phyloP scores from a whole-genome alignment of 1,140 invertebrate species.

The Zaprionus africanus region DNA sequence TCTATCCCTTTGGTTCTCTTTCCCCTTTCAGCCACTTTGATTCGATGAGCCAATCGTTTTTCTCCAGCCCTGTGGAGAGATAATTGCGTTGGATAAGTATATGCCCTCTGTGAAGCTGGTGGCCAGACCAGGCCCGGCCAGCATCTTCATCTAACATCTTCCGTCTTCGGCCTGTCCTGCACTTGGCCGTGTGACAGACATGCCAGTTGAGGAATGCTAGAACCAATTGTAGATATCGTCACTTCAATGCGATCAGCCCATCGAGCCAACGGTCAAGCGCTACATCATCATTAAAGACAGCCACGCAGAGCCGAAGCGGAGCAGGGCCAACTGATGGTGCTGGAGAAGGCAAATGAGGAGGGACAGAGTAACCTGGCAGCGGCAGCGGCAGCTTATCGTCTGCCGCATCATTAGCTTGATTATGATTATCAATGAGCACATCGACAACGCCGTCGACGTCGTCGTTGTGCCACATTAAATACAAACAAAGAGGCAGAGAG shows the following conservation, averaged over 20 bases:
- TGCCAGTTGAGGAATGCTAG: conserved; percentile 52
- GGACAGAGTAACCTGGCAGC: conserved; percentile 2
- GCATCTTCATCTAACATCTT: conserved; percentile 9
- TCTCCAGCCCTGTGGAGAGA: conserved; percentile 47
- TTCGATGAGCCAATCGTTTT: conserved; percentile 74
- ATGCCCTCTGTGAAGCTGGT: background rate
- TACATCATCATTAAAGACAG: conserved; percentile 67
- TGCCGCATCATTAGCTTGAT: conserved; percentile 81
- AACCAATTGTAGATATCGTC: conserved; percentile 68
- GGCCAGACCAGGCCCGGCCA: background rate
- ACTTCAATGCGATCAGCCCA: conserved; percentile 54
- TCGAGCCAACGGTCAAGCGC: conserved; percentile 33
- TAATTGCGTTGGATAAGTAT: conserved; percentile 74
- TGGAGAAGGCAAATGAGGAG: background rate
- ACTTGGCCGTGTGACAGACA: conserved; percentile 26
- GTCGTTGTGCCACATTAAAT: conserved; percentile 51
- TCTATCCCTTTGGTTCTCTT: background rate
- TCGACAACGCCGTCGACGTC: conserved; percentile 47
- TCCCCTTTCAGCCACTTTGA: conserved; percentile 14
- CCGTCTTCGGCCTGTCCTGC: background rate
- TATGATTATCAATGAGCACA: conserved; percentile 83
- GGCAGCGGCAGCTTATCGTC: conserved; percentile 62
- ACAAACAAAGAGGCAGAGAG: conserved; percentile 3
- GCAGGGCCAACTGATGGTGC: background rate
- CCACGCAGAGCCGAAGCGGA: background rate